Base-by-base conservation (phyloP, 2,888 invertebrate species). In the Antitype chi region DNA sequence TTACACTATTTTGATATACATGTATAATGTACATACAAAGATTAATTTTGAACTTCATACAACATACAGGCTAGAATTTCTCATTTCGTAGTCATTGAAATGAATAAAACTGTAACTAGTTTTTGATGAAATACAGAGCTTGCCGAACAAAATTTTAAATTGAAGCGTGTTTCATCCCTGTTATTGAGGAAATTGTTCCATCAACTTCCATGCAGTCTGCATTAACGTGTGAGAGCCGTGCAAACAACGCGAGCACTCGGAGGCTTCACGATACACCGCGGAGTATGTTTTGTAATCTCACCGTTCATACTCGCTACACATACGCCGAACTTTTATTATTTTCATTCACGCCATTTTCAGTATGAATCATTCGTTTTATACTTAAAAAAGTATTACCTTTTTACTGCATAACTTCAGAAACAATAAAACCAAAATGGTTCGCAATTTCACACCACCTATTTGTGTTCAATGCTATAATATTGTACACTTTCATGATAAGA, bases 211-310 rank as follows among this genome's bases (percentile, higher is more conserved):
- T 64, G 74, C 69, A 75, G 60, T 53, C 55, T 83, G 76, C 80
- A 81, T 86, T 87, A 84, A 52, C 78, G 76, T 79, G 60, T 79
- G 73, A 84, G 86, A 81, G 88, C 67, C 68, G 73, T 70, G 80
- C 76, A 86, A 87, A 88, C 81, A 85, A 77, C 68, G 25, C 63
- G 60, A 76, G 71, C 76, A 74, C 86, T 79, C 81, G 17, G 59
- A 73, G 60, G 52, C 66, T 74, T 43, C 71, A 66, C 53, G 52
- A 74, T 62, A 68, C 52, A 62, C 70, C 72, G 64, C 76, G 59
- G 78, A 74, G 64, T 67, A 79, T 78, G 70, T 77, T 77, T 78
- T 79, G 77, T 80, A 81, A 79, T 82, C 71, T 66, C 76, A 60
- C 68, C 76, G 69, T 74, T 84, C 67, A 78, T 47, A 49, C n/a